phyloP scores from a whole-genome alignment of 2,797 vertebrate species.

The Pampus argenteus region DNA sequence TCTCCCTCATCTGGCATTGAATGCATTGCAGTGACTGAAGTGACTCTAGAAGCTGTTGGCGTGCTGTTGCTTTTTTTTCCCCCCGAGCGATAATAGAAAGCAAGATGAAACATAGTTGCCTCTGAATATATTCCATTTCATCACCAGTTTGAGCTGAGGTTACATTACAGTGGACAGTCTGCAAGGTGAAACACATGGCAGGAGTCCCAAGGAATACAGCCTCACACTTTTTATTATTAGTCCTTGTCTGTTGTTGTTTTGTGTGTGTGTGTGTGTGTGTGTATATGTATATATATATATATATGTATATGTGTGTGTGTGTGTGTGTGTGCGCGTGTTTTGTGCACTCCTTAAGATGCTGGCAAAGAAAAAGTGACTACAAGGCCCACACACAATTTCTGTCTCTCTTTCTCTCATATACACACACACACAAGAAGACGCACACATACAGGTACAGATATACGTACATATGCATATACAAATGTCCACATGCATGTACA shows the following conservation, averaged over 20 bases:
- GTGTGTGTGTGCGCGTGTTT: slow-evolving; percentile 4
- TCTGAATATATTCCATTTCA: slow-evolving; percentile 61
- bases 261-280: slow-evolving; percentile 19
- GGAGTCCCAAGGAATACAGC: slow-evolving; percentile 57
- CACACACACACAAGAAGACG: background rate
- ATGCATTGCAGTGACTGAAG: slow-evolving; percentile 52
- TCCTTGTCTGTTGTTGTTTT: slow-evolving; percentile 40
- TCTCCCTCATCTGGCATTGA: slow-evolving; percentile 47
- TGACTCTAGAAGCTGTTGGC: slow-evolving; percentile 50
- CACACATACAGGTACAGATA: background rate
- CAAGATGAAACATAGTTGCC: slow-evolving; percentile 41
- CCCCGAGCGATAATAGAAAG: slow-evolving; percentile 37
- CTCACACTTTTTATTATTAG: slow-evolving; percentile 56
- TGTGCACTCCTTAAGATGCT: slow-evolving; percentile 25
- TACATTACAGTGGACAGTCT: slow-evolving; percentile 49
- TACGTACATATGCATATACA: background rate
- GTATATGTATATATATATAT: slow-evolving; percentile 23
- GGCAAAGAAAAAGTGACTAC: slow-evolving; percentile 46
- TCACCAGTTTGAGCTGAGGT: slow-evolving; percentile 48
- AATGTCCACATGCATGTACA: background rate
- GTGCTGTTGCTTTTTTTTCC: slow-evolving; percentile 7
- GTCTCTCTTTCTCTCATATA: background rate
- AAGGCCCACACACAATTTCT: slow-evolving; percentile 4
- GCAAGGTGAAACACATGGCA: slow-evolving; percentile 73
- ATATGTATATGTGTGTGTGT: slow-evolving; percentile 29